A percentile compares a stretch with the other conserved stretches of the same genome.
Evolutionary conservation across 2,113 vertebrate species (phyloP).

Genomic region (Thunnus maccoyii): DNA sequence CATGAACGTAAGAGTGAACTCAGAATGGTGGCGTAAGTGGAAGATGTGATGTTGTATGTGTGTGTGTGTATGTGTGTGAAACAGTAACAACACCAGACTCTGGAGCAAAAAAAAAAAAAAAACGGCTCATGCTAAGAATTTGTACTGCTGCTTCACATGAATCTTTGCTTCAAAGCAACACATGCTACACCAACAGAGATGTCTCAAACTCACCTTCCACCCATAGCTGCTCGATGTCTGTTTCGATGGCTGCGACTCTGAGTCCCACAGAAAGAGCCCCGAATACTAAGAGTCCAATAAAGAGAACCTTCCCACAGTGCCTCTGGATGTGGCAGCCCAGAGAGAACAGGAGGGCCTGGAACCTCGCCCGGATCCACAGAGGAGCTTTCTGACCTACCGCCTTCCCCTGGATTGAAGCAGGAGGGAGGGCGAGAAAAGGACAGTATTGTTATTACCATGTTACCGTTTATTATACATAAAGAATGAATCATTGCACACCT

Average conservation of each 20-base stretch:
- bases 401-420: slow-evolving; percentile 86
- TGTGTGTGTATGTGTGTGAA: not conserved
- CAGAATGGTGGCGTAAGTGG: not conserved
- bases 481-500: not conserved
- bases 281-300: slow-evolving; percentile 95
- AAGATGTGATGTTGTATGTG: not conserved
- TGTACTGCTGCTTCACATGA: not conserved
- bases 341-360: slow-evolving; percentile 96
- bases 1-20: not conserved
- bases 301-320: slow-evolving; percentile 98
- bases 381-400: slow-evolving; percentile 92
- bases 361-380: slow-evolving; percentile 94
- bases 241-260: slow-evolving; percentile 94
- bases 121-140: not conserved
- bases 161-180: not conserved
- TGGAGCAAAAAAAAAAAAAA: no score
- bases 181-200: not conserved
- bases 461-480: slow-evolving; percentile 28
- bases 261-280: slow-evolving; percentile 96
- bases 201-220: slow-evolving; percentile 93
- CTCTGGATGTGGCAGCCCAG: slow-evolving; percentile 97
- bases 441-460: slow-evolving; percentile 33
- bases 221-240: slow-evolving; percentile 97
- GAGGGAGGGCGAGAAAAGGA: slow-evolving; percentile 62
- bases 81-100: not conserved